phyloP scores from a whole-genome alignment of 2,113 vertebrate species.

The Capreolus pygargus region DNA sequence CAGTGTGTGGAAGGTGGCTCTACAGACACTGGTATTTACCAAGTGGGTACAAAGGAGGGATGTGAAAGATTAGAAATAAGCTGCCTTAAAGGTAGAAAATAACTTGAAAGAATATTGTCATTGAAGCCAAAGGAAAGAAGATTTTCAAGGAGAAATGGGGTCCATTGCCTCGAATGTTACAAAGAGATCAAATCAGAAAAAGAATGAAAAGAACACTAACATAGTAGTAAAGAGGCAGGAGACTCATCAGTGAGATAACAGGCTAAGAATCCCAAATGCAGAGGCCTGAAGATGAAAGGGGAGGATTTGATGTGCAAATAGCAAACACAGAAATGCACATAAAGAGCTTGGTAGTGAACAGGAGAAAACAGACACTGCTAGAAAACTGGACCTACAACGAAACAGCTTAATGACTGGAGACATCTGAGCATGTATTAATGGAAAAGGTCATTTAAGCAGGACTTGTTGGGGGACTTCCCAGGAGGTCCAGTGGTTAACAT shows the following conservation, averaged over 20 bases:
- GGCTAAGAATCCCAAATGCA: neutral
- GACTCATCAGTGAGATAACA: neutral
- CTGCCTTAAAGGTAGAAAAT: neutral
- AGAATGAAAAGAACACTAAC: neutral
- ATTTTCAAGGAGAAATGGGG: neutral
- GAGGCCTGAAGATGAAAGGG: neutral
- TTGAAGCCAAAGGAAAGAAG: neutral
- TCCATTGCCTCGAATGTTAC: neutral
- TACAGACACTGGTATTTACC: neutral
- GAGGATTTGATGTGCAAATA: neutral
- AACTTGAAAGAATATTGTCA: neutral
- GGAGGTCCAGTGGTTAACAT: neutral
- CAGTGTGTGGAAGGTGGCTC: neutral
- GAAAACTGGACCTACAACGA: neutral
- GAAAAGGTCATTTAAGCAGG: neutral
- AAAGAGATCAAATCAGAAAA: neutral
- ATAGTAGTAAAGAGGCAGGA: neutral
- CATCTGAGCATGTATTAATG: neutral
- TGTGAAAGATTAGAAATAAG: neutral
- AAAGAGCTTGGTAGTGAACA: neutral
- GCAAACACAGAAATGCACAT: neutral
- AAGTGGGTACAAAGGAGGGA: neutral
- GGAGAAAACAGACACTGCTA: neutral
- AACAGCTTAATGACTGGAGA: neutral
- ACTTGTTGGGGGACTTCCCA: neutral